phyloP scores from a whole-genome alignment of 2,113 vertebrate genomes.

The Albula glossodonta region DNA sequence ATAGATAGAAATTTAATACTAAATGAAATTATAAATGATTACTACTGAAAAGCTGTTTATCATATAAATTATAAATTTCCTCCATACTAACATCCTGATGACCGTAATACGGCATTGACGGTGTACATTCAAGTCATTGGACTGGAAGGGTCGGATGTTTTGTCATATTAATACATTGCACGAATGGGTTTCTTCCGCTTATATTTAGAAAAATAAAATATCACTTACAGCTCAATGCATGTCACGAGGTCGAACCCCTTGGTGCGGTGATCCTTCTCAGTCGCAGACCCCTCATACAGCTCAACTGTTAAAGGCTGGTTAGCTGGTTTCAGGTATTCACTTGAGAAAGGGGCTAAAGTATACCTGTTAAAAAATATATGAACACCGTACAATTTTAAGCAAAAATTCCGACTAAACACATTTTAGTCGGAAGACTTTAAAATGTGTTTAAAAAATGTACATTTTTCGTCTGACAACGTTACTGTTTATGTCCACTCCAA shows the following conservation, averaged over 20 bases:
- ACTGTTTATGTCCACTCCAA: constrained; percentile 81
- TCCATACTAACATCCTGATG: too few relatives aligned
- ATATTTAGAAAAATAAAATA: neutral
- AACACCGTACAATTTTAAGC: neutral
- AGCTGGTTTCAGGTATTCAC: constrained; percentile 80
- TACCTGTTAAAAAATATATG: constrained; percentile 62
- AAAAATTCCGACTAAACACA: too few relatives aligned
- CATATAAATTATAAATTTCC: too few relatives aligned
- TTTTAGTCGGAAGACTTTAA: neutral
- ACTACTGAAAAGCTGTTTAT: too few relatives aligned
- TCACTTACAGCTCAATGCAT: constrained; percentile 89
- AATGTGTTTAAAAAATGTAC: constrained; percentile 59
- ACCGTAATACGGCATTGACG: too few relatives aligned
- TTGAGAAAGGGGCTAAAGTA: constrained; percentile 72
- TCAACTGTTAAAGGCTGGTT: constrained; percentile 74
- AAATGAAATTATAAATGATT: too few relatives aligned
- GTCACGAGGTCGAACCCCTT: constrained; percentile 87
- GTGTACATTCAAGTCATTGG: too few relatives aligned
- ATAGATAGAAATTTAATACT: neutral
- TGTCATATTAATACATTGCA: neutral
- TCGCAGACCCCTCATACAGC: constrained; percentile 86
- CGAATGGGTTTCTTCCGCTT: neutral
- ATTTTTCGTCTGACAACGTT: constrained; percentile 67
- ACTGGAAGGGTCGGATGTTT: neutral
- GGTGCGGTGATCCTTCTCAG: constrained; percentile 81